Evolutionary conservation across 2,113 vertebrate species (phyloP).

Genomic region (Acanthochromis polyacanthus): DNA sequence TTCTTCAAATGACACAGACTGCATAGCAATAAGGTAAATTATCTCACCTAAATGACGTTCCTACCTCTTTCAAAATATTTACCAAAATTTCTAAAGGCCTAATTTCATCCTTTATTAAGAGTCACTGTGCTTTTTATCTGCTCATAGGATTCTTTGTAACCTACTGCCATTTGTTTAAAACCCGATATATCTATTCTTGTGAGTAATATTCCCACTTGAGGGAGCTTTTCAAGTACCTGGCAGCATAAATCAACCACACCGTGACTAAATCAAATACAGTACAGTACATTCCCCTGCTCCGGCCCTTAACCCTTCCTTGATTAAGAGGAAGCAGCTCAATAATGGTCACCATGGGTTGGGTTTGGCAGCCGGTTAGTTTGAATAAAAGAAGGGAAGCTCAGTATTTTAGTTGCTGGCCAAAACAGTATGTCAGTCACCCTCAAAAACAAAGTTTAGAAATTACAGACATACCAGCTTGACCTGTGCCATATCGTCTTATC

Average conservation of each 20-base stretch:
- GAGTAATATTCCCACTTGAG: slow-evolving; percentile 37
- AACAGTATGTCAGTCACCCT: too few species aligned
- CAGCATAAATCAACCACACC: slow-evolving; percentile 50
- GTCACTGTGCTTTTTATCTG: background rate
- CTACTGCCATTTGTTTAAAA: slow-evolving; percentile 34
- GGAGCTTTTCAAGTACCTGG: slow-evolving; percentile 24
- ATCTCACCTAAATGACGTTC: slow-evolving; percentile 1
- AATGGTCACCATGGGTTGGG: slow-evolving; percentile 3
- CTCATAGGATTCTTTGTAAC: slow-evolving; percentile 23
- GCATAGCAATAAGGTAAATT: slow-evolving; percentile 3
- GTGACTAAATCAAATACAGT: slow-evolving; percentile 51
- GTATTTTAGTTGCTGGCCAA: background rate
- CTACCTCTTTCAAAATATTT: slow-evolving; percentile 4
- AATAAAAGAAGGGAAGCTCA: background rate
- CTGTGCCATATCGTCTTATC: background rate
- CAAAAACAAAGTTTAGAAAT: background rate
- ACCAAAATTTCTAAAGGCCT: background rate
- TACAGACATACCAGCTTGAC: slow-evolving; percentile 1
- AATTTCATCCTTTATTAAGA: background rate
- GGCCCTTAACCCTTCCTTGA: slow-evolving; percentile 45
- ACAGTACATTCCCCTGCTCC: slow-evolving; percentile 28
- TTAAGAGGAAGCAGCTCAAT: slow-evolving; percentile 38
- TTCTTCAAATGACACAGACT: background rate
- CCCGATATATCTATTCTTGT: slow-evolving; percentile 38
- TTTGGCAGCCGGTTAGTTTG: background rate